Evolutionary conservation across 2,797 vertebrate genomes (phyloP).

Genomic region (Apodemus agrarius): DNA sequence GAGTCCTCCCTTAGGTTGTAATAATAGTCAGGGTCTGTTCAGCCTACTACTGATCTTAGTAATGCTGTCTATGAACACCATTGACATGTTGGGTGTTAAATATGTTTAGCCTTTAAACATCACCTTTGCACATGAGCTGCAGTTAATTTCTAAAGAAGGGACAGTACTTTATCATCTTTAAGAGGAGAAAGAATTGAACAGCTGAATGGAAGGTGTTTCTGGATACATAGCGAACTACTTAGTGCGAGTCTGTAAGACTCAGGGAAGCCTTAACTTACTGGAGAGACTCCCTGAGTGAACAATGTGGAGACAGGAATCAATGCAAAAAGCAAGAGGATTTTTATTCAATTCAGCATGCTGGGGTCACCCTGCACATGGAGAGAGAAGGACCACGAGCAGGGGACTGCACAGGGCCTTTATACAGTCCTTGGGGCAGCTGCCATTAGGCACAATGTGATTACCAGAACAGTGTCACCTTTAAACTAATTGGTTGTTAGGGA

Average conservation of each 20-base stretch:
- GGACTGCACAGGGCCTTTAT: no score
- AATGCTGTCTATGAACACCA: neutral
- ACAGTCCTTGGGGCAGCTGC: no score
- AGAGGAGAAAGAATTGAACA: constrained; percentile 2
- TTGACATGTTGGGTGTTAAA: neutral
- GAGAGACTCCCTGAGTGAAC: no score
- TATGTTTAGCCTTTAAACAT: neutral
- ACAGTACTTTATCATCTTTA: neutral
- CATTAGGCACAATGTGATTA: no score
- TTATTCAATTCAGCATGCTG: no score
- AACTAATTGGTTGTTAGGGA: no score
- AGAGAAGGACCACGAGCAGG: no score
- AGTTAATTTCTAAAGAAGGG: neutral
- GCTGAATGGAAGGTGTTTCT: neutral
- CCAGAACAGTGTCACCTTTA: no score
- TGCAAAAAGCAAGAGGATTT: no score
- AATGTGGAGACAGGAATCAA: no score
- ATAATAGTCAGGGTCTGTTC: neutral
- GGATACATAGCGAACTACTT: neutral
- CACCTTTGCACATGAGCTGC: neutral
- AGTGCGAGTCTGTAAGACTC: neutral
- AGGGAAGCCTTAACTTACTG: no score
- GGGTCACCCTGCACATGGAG: no score
- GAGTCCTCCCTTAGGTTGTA: neutral
- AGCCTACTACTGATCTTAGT: neutral